phyloP scores from a whole-genome alignment of 1,140 invertebrate genomes.

The Oryctes rhinoceros region DNA sequence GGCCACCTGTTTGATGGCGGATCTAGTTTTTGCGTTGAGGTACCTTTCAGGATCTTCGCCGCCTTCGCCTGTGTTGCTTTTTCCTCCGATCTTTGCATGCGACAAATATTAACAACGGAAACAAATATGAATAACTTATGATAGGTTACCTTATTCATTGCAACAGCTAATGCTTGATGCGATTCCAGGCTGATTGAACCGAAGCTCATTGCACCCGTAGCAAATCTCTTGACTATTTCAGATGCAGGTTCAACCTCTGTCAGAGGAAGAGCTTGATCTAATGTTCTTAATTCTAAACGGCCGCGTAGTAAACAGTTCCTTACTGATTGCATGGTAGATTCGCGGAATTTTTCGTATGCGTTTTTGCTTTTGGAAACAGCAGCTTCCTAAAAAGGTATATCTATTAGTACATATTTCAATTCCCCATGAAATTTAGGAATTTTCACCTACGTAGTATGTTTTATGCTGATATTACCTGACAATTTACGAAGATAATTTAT shows the following conservation, averaged over 20 bases:
- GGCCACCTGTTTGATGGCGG: conserved; percentile 92
- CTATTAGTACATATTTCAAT: too few relatives aligned
- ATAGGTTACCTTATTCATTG: conserved; percentile 85
- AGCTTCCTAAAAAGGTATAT: conserved; percentile 68
- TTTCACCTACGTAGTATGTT: too few relatives aligned
- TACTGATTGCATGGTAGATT: conserved; percentile 88
- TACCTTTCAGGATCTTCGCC: conserved; percentile 90
- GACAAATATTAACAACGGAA: conserved; percentile 14
- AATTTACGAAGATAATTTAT: too few relatives aligned
- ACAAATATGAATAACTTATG: conserved; percentile 16
- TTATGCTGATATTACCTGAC: too few relatives aligned
- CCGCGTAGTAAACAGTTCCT: conserved; percentile 90
- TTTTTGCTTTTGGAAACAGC: conserved; percentile 80
- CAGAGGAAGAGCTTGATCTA: conserved; percentile 81
- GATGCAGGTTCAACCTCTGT: conserved; percentile 90
- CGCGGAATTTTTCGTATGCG: conserved; percentile 89
- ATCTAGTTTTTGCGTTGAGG: conserved; percentile 77
- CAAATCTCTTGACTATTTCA: conserved; percentile 94
- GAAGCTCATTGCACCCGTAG: conserved; percentile 88
- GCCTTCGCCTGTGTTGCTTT: conserved; percentile 97
- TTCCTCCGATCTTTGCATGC: conserved; percentile 79
- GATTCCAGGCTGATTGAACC: conserved; percentile 94
- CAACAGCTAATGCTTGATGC: conserved; percentile 92
- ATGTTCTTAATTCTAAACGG: conserved; percentile 85
- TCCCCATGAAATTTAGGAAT: too few relatives aligned